Percentiles rank a stretch among this genome's conserved stretches.
Conservation (phyloP, 2,113 vertebrate species). For the Forbesichthys papilliferus region DNA sequence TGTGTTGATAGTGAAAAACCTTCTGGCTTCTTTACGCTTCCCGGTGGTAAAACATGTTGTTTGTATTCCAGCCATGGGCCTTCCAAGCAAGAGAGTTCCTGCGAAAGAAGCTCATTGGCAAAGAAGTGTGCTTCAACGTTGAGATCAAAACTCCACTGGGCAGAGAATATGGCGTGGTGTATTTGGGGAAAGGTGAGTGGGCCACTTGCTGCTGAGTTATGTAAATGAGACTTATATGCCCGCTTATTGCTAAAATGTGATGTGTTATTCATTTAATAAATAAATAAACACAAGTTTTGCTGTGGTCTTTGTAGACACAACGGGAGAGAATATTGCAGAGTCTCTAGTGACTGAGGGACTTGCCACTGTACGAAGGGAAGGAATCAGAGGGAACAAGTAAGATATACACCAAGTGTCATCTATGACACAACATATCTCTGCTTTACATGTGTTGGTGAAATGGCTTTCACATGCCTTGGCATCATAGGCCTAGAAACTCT, state of each 20-base stretch:
- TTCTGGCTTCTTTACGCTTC: background rate
- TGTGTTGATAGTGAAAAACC: too few species aligned
- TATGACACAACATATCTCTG: too few species aligned
- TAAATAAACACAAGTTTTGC: background rate
- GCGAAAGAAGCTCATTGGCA: conserved; percentile 95
- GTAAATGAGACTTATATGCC: background rate
- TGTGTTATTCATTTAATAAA: background rate
- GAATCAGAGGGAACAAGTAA: conserved; percentile 92
- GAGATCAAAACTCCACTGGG: conserved; percentile 89
- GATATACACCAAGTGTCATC: conserved; percentile 30
- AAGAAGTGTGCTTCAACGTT: conserved; percentile 96
- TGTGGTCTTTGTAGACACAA: conserved; percentile 77
- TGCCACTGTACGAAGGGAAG: conserved; percentile 90
- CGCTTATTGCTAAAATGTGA: background rate
- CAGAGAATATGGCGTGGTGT: conserved; percentile 94
- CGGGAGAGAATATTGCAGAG: conserved; percentile 93
- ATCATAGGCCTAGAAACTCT: too few species aligned
- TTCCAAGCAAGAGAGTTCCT: conserved; percentile 96
- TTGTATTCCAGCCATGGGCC: conserved; percentile 85
- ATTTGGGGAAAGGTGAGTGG: conserved; percentile 88
- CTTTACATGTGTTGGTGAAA: too few species aligned
- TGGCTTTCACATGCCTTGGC: too few species aligned
- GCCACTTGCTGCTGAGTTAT: background rate
- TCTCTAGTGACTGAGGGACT: conserved; percentile 89
- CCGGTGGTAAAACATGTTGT: background rate